Evolutionary conservation across 2,888 invertebrate species (phyloP).

Genomic region (Chirona hameri): DNA sequence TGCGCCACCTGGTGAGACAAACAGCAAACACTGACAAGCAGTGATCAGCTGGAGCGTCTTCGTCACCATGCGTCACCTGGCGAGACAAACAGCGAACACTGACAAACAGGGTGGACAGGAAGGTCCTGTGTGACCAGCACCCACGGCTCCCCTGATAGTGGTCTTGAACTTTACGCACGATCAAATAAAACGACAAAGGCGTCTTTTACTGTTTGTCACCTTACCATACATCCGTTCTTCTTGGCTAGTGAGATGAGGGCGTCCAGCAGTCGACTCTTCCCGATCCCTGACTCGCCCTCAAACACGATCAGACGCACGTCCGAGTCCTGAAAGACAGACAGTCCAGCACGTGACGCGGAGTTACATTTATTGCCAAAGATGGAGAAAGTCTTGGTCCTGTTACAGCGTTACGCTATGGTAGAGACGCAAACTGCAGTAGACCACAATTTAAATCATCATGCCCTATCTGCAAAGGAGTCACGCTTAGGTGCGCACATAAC

Average conservation of each 20-base stretch:
- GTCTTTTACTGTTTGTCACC: background rate
- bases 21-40: background rate
- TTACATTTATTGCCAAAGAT: too few relatives aligned
- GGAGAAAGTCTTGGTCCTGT: too few relatives aligned
- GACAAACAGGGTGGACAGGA: background rate
- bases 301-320: constrained; percentile 49
- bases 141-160: background rate
- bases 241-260: constrained; percentile 50
- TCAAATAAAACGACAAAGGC: too few relatives aligned
- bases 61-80: background rate
- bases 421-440: too few relatives aligned
- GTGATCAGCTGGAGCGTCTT: background rate
- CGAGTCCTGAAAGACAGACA: background rate
- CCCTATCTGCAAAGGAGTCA: too few relatives aligned
- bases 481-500: too few relatives aligned
- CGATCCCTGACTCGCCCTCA: constrained; percentile 56
- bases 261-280: constrained; percentile 58
- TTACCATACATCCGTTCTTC: constrained; percentile 43
- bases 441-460: too few relatives aligned
- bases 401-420: too few relatives aligned
- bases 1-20: background rate
- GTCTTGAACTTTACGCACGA: too few relatives aligned
- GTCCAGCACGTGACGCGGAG: too few relatives aligned
- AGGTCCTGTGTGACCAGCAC: background rate
- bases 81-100: background rate